Percentiles rank a stretch among this genome's conserved stretches.
These are phyloP conservation scores for Stictocephala bisonia DNA, from an alignment of 2,888 invertebrate species.

Conservation along the genomic window DNA sequence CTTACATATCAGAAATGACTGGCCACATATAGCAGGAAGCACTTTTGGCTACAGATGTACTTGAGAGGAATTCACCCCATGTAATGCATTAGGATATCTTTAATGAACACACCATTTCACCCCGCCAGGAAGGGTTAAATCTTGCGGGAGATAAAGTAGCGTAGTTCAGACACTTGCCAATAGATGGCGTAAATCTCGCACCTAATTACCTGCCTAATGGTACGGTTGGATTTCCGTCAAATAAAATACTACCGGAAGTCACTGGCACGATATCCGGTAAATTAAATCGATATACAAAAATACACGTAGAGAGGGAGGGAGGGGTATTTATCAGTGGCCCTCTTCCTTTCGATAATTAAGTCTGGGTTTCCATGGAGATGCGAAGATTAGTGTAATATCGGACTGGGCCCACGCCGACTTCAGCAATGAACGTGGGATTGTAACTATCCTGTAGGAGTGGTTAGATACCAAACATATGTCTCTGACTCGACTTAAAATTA, in stretches of 20 bases:
- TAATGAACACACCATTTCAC: conserved; percentile 39
- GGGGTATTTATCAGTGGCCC: conserved; percentile 38
- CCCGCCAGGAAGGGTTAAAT: conserved; percentile 35
- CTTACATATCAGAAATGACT: no score
- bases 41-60: no score
- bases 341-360: conserved; percentile 50
- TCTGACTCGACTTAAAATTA: no score
- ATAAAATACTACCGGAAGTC: conserved; percentile 33
- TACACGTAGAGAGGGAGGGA: not conserved
- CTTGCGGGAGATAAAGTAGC: conserved; percentile 32
- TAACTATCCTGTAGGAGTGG: no score
- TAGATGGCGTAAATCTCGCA: no score
- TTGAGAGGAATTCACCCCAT: conserved; percentile 11
- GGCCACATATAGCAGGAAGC: no score
- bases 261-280: not conserved
- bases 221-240: conserved; percentile 33
- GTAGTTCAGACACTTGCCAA: not conserved
- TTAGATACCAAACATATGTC: no score
- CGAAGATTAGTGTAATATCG: conserved; percentile 40
- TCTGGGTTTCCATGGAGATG: conserved; percentile 46
- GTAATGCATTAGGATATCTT: conserved; percentile 38
- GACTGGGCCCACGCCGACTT: conserved; percentile 2
- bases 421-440: no score
- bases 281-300: conserved; percentile 30
- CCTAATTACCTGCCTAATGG: conserved; percentile 37